phyloP scores from a whole-genome alignment of 53 echinoderm and acorn worm genomes.

The Crossaster papposus region DNA sequence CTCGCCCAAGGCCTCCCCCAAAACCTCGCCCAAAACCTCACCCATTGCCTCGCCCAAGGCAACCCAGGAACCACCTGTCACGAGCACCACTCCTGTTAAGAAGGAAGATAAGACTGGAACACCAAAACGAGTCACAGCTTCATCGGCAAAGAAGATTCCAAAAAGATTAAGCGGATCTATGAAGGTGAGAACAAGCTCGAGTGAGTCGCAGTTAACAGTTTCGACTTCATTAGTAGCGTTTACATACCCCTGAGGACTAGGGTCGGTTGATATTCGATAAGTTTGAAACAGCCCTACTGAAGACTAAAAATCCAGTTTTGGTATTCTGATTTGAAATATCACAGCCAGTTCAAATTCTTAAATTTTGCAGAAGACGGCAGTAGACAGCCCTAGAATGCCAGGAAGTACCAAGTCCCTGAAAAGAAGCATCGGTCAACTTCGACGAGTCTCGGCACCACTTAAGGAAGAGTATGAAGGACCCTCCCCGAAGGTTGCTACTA shows the following conservation, averaged over 20 bases:
- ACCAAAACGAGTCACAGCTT: conserved; percentile 54
- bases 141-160: conserved; percentile 60
- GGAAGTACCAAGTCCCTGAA: conserved; percentile 76
- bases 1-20: too few species aligned
- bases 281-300: too few species aligned
- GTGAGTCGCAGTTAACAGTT: background rate
- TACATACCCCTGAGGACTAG: background rate
- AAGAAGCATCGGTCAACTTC: conserved; percentile 84
- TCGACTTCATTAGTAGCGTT: background rate
- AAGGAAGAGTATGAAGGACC: conserved; percentile 77
- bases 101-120: conserved; percentile 31
- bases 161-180: conserved; percentile 18
- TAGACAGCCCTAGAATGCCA: conserved; percentile 92
- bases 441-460: conserved; percentile 89
- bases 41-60: conserved; percentile 34
- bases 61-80: conserved; percentile 38
- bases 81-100: conserved; percentile 52
- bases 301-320: background rate
- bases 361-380: conserved; percentile 70
- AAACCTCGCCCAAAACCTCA: background rate
- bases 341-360: background rate
- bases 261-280: too few species aligned
- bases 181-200: background rate
- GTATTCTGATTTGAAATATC: background rate
- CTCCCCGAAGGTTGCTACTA: conserved; percentile 27